phyloP scores from a whole-genome alignment of 2,797 vertebrate species.

The Melanotaenia parkinsoni region DNA sequence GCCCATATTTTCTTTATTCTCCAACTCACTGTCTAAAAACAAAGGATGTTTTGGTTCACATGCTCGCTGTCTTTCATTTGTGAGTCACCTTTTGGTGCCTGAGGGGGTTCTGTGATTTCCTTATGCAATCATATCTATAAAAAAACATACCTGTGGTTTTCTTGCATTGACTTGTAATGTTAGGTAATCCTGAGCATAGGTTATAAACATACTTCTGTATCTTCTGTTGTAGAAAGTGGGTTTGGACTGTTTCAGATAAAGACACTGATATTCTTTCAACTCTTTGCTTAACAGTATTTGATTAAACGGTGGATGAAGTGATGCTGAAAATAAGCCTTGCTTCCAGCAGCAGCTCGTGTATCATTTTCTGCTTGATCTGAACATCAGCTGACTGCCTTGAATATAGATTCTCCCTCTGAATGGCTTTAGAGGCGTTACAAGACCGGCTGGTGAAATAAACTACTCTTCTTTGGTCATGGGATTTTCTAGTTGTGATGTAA shows the following conservation, averaged over 20 bases:
- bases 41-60: neutral
- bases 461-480: neutral
- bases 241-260: neutral
- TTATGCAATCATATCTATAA: neutral
- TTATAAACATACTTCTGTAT: neutral
- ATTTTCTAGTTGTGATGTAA: constrained; percentile 42
- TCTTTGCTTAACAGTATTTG: neutral
- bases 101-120: neutral
- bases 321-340: neutral
- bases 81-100: neutral
- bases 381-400: constrained; percentile 5
- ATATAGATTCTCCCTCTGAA: constrained; percentile 2
- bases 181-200: neutral
- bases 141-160: neutral
- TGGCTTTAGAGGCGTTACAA: constrained; percentile 17
- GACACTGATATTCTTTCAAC: neutral
- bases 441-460: constrained; percentile 20
- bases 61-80: neutral
- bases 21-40: neutral
- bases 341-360: neutral
- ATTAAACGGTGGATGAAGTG: neutral
- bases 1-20: neutral
- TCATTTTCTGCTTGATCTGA: constrained; percentile 1
- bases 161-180: neutral
- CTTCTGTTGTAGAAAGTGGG: neutral